Conservation (phyloP, 2,113 vertebrate genomes). For the Microcebus jonahi region DNA sequence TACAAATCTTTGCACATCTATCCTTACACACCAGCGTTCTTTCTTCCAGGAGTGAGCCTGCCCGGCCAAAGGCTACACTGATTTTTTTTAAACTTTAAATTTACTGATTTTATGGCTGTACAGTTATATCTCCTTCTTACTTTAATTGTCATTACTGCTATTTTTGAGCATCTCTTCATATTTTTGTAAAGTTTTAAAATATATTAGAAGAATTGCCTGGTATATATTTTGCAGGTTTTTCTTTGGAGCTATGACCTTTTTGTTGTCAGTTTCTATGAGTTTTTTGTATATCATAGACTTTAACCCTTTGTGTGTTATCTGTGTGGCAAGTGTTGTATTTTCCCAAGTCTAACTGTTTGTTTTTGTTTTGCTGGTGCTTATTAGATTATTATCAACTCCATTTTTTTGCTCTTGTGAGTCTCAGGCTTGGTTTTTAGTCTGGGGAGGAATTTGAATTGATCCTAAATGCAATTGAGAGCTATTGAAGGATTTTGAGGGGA, state of each 20-base stretch:
- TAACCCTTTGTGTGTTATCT: not conserved
- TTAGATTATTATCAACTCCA: not conserved
- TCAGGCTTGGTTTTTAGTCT: not conserved
- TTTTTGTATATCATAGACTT: not conserved
- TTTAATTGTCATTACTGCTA: not conserved
- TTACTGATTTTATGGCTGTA: not conserved
- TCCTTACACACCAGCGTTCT: not conserved
- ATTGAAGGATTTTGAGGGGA: not conserved
- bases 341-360: not conserved
- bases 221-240: not conserved
- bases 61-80: not conserved
- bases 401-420: not conserved
- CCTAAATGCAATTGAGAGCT: not conserved
- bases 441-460: not conserved
- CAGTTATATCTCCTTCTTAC: not conserved
- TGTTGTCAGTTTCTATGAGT: not conserved
- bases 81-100: not conserved
- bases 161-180: not conserved
- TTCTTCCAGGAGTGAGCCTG: not conserved
- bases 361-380: not conserved
- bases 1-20: accelerated
- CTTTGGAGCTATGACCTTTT: not conserved
- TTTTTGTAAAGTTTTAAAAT: not conserved
- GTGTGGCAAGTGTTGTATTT: not conserved
- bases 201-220: not conserved